Evolutionary conservation across 2,797 vertebrate genomes (phyloP).

Genomic region (Chiroxiphia lanceolata): DNA sequence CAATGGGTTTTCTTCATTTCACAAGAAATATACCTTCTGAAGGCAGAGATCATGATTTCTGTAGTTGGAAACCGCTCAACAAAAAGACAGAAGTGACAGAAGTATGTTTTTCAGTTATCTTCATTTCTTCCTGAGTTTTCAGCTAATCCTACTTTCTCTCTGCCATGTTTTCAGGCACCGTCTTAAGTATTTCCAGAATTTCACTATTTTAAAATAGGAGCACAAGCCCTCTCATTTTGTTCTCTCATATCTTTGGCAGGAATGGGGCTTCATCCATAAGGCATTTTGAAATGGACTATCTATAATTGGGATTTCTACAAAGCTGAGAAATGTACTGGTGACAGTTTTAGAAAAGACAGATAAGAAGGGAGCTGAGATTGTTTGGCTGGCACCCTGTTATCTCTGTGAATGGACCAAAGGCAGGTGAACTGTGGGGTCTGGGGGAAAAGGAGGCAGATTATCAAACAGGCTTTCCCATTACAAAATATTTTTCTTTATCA

Average conservation of each 20-base stretch:
- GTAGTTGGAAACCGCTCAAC: not conserved
- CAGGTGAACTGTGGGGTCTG: not conserved
- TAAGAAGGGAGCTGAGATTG: not conserved
- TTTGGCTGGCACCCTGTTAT: not conserved
- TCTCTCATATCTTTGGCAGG: not conserved
- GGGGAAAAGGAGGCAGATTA: not conserved
- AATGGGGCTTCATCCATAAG: not conserved
- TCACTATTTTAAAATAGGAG: not conserved
- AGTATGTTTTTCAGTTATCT: not conserved
- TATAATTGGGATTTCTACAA: slow-evolving; percentile 31
- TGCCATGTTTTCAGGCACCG: not conserved
- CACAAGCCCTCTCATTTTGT: not conserved
- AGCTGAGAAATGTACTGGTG: not conserved
- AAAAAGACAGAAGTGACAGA: not conserved
- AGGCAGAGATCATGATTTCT: not conserved
- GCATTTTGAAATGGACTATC: slow-evolving; percentile 9
- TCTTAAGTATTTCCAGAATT: not conserved
- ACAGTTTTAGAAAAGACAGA: slow-evolving; percentile 1
- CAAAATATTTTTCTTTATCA: not conserved
- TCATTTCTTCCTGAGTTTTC: not conserved
- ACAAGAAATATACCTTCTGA: not conserved
- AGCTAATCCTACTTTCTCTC: not conserved
- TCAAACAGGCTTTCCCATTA: not conserved
- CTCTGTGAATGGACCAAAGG: not conserved
- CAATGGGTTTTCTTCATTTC: not conserved